Evolutionary conservation across 2,113 vertebrate species (phyloP), one percentile per base, ranked within the genome.

Genomic region (Sitta europaea): DNA sequence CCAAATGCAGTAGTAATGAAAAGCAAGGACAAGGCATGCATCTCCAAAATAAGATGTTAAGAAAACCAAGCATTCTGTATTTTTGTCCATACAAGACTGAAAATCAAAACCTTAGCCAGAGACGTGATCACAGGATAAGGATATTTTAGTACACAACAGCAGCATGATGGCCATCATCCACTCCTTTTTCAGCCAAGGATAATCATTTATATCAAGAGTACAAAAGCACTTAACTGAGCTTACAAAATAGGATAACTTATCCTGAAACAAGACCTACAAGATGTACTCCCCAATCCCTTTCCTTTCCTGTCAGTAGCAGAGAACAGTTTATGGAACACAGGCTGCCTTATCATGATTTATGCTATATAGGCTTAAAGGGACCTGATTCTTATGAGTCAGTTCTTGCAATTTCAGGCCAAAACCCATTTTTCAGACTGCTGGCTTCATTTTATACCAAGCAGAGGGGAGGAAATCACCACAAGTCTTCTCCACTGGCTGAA

Each of bases 361-460:
- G 62, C 77, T 89, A 63, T 24, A 71, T 12, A 65, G 67, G 45
- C 86, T 92, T 88, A 51, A 92, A 96, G 84, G 61, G 13, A 72
- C 42, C n/a, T 77, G 36, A 91, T 86, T n/a, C 45, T 86, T 47
- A 28, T 63, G 83, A 93, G 78, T 92, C 89, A 95, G 77, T 86
- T 93, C 67, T 90, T 67, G 75, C 67, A 94, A 66, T 48, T 93
- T 65, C 86, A 93, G 80, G 83, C 79, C 88, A 95, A 86, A 96
- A 70, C 17, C 68, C 50, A 91, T 85, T 73, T 51, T 86, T 90
- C 90, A 94, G 67, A 87, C 74, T 72, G 53, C 22, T 72, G 57
- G 45, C 67, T 94, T 92, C 43, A 55, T 82, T 85, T 76, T 47
- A 65, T 67, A 47, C 62, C 65, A 79, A 1, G 7, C 45, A 61